A percentile compares a stretch with the other conserved stretches of the same genome.
These are phyloP conservation scores for Drosophila sproati DNA, from an alignment of 1,140 invertebrate species.

Conservation along the genomic window DNA sequence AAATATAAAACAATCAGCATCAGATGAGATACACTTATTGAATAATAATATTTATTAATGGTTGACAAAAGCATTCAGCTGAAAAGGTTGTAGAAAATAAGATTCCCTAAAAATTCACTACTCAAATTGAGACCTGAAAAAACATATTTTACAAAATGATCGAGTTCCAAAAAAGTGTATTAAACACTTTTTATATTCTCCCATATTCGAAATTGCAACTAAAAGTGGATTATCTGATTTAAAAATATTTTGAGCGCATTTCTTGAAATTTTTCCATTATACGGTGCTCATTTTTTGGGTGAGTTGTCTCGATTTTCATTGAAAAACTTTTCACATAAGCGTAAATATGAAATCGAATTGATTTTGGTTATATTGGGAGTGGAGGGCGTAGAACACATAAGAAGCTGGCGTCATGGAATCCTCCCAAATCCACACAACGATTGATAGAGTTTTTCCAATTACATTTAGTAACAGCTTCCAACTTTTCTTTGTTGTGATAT, in stretches of 20 bases:
- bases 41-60: not conserved
- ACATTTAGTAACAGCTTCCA: conserved; percentile 32
- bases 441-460: conserved; percentile 48
- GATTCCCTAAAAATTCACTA: too few species aligned
- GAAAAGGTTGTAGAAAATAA: too few species aligned
- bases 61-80: too few species aligned
- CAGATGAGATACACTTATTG: not conserved
- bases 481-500: conserved; percentile 9
- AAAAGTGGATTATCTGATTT: too few species aligned
- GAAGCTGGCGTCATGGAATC: conserved; percentile 6
- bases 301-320: conserved; percentile 59
- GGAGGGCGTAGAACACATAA: not conserved
- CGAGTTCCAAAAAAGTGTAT: too few species aligned
- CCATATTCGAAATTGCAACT: not conserved
- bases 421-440: conserved; percentile 22
- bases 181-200: not conserved
- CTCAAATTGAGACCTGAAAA: too few species aligned
- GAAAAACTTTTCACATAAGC: conserved; percentile 73
- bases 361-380: conserved; percentile 47
- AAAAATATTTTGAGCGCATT: conserved; percentile 13
- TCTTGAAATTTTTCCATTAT: conserved; percentile 22
- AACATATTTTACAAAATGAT: too few species aligned
- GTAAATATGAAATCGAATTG: conserved; percentile 67
- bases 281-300: not conserved
- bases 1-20: not conserved